Evolutionary conservation across 2,888 invertebrate species (phyloP).

Genomic region (Ptychoptera albimana): DNA sequence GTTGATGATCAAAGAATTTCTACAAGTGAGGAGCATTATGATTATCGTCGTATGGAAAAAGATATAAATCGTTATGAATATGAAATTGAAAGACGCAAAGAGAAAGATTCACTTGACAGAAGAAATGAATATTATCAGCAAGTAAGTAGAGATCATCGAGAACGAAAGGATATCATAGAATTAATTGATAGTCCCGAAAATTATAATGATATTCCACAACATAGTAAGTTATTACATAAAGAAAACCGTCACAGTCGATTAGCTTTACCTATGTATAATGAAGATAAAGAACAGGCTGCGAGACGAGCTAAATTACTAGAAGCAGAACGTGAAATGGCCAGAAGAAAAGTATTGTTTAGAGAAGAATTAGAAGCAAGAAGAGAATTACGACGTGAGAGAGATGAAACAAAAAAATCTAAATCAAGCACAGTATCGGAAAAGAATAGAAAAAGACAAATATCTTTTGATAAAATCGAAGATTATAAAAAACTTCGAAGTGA

Average conservation of each 20-base stretch:
- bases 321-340: constrained; percentile 60
- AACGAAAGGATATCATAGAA: constrained; percentile 28
- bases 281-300: constrained; percentile 36
- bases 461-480: constrained; percentile 16
- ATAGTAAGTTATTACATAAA: neutral
- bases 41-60: constrained; percentile 3
- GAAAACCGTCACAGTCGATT: constrained; percentile 12
- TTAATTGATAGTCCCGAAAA: constrained; percentile 32
- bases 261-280: constrained; percentile 13
- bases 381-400: constrained; percentile 35
- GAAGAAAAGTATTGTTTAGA: constrained; percentile 58
- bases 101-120: neutral
- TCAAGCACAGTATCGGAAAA: constrained; percentile 24
- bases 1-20: constrained; percentile 3
- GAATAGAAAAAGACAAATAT: constrained; percentile 17
- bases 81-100: constrained; percentile 13
- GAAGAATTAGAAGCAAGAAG: constrained; percentile 59
- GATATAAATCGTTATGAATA: constrained; percentile 7
- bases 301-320: constrained; percentile 51
- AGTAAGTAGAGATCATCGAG: constrained; percentile 20
- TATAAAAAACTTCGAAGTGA: constrained; percentile 10
- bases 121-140: constrained; percentile 3
- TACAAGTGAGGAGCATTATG: constrained; percentile 19
- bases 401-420: constrained; percentile 27
- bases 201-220: constrained; percentile 19